These are phyloP conservation scores for Leucoma salicis DNA, from an alignment of 2,888 invertebrate genomes.

Conservation along the genomic window DNA sequence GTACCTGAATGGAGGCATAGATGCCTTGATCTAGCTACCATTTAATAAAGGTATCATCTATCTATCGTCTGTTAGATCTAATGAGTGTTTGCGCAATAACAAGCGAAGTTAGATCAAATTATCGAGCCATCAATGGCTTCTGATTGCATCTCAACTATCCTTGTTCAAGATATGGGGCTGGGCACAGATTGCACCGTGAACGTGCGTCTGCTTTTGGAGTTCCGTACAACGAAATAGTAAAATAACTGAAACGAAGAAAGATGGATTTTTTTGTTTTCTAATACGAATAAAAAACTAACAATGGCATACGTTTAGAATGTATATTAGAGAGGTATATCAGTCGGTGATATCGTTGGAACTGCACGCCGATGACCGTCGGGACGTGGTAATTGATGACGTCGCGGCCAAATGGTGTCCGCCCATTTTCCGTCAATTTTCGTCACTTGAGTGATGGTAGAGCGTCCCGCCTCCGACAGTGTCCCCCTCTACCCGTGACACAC, in stretches of 20 bases:
- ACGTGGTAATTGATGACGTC: conserved; percentile 80
- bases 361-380: conserved; percentile 74
- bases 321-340: conserved; percentile 69
- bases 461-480: conserved; percentile 63
- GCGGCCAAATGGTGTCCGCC: conserved; percentile 80
- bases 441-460: conserved; percentile 80
- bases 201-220: conserved; percentile 56
- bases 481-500: conserved; percentile 33
- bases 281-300: conserved; percentile 49
- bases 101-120: conserved; percentile 74
- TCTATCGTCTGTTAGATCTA: conserved; percentile 62
- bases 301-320: conserved; percentile 53
- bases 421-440: conserved; percentile 83
- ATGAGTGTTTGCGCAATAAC: conserved; percentile 72
- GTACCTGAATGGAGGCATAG: conserved; percentile 27
- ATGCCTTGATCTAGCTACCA: conserved; percentile 53
- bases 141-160: conserved; percentile 80
- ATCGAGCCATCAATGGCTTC: conserved; percentile 73
- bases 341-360: conserved; percentile 49
- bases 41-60: conserved; percentile 77
- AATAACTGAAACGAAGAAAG: conserved; percentile 12
- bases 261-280: background rate
- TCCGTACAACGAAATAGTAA: conserved; percentile 42
- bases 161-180: conserved; percentile 67
- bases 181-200: conserved; percentile 59